Conservation (phyloP, 2,888 invertebrate genomes). For the Eupithecia vulgata region DNA sequence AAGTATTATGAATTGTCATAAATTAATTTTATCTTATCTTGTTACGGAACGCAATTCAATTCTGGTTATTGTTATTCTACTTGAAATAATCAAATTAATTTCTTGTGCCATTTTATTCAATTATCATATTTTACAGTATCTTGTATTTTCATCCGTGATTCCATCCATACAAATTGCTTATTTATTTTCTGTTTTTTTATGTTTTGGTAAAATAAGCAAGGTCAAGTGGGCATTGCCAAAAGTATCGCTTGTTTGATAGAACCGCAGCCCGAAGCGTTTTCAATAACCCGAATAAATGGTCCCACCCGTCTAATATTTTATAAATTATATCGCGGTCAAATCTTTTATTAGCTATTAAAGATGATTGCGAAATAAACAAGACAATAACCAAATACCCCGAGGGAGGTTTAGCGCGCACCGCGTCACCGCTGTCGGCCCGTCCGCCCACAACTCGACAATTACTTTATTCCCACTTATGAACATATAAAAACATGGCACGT, state of each 20-base stretch:
- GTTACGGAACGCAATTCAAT: conserved; percentile 8
- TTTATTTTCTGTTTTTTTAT: conserved; percentile 11
- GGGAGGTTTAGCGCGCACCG: conserved; percentile 42
- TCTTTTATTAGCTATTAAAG: conserved; percentile 44
- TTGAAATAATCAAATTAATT: conserved; percentile 2
- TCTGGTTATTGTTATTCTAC: conserved; percentile 13
- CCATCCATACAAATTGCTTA: conserved; percentile 2
- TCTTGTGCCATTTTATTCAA: conserved; percentile 7
- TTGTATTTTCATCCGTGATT: conserved; percentile 4
- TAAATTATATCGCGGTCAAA: conserved; percentile 43
- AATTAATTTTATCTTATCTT: conserved; percentile 25
- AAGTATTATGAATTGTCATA: conserved; percentile 30
- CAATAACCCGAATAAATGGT: conserved; percentile 40
- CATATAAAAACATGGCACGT: conserved; percentile 45
- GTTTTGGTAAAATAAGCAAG: not conserved
- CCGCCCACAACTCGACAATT: conserved; percentile 53
- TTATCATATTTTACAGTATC: conserved; percentile 8
- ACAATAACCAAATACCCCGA: conserved; percentile 45
- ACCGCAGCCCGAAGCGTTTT: conserved; percentile 31
- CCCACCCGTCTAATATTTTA: conserved; percentile 42
- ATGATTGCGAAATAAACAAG: conserved; percentile 47
- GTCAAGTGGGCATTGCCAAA: not conserved
- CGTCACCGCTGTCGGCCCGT: conserved; percentile 45
- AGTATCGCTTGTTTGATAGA: conserved; percentile 16
- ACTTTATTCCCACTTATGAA: conserved; percentile 51